Conservation (phyloP, 2,888 invertebrate species). For the Digitonthophagus gazella region DNA sequence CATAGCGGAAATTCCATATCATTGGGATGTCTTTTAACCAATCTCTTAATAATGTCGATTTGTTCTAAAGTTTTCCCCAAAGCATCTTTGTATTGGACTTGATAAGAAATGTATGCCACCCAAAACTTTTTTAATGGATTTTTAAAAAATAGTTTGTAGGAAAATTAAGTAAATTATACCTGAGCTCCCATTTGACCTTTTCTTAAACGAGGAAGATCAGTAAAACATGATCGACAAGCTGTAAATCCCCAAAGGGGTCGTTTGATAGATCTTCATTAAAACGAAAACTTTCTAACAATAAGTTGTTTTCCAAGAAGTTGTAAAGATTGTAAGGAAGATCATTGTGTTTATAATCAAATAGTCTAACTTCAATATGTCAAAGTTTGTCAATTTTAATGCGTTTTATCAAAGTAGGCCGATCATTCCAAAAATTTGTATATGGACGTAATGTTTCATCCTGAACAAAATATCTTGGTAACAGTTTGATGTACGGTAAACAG, state of each 20-base stretch:
- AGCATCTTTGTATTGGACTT: conserved; percentile 57
- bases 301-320: conserved; percentile 45
- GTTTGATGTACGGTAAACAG: no score
- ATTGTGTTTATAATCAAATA: conserved; percentile 50
- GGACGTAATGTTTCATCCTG: no score
- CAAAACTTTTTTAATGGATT: conserved; percentile 57
- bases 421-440: no score
- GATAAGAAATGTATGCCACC: conserved; percentile 58
- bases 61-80: conserved; percentile 59
- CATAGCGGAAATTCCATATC: conserved; percentile 47
- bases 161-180: conserved; percentile 40
- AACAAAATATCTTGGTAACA: no score
- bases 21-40: conserved; percentile 46
- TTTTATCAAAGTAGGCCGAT: no score
- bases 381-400: no score
- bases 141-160: no score
- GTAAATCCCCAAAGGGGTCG: conserved; percentile 49
- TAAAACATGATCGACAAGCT: conserved; percentile 49
- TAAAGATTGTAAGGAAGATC: conserved; percentile 54
- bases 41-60: conserved; percentile 60
- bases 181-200: conserved; percentile 58
- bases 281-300: conserved; percentile 46
- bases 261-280: conserved; percentile 48
- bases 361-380: no score
- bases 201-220: conserved; percentile 55